Conservation (phyloP, 2,113 vertebrate genomes). For the Romanogobio albipinnatus region DNA sequence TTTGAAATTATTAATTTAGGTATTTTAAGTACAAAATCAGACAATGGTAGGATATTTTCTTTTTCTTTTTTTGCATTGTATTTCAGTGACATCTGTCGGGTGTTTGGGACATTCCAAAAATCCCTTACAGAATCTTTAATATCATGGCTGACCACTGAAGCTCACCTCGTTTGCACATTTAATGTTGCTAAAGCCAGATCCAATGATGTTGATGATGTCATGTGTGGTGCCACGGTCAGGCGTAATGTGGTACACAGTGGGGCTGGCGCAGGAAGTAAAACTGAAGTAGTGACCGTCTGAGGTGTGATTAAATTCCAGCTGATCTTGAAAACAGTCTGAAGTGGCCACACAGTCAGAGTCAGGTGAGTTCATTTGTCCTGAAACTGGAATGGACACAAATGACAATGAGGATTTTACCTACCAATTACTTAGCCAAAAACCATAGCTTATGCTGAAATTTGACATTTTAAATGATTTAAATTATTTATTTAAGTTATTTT, state of each 20-base stretch:
- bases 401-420: not conserved
- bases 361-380: conserved; percentile 25
- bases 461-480: not conserved
- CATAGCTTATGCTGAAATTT: too few relatives aligned
- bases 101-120: not conserved
- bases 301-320: conserved; percentile 8
- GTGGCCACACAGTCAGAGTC: conserved; percentile 61
- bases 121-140: not conserved
- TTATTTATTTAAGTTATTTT: too few relatives aligned
- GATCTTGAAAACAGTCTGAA: conserved; percentile 63
- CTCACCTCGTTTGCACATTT: conserved; percentile 82
- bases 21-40: too few relatives aligned
- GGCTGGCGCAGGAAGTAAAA: conserved; percentile 75
- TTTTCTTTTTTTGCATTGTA: not conserved
- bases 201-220: conserved; percentile 77
- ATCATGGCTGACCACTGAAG: not conserved
- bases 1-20: too few relatives aligned
- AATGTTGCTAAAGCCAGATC: conserved; percentile 74
- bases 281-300: conserved; percentile 65
- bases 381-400: conserved; percentile 45
- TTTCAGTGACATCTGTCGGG: not conserved
- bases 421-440: not conserved
- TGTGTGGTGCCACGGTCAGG: conserved; percentile 77
- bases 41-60: too few relatives aligned
- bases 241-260: conserved; percentile 74